Percentiles rank a stretch among this genome's conserved stretches.
These are phyloP conservation scores for Bubo bubo DNA, from an alignment of 2,113 vertebrate species.

Conservation along the genomic window DNA sequence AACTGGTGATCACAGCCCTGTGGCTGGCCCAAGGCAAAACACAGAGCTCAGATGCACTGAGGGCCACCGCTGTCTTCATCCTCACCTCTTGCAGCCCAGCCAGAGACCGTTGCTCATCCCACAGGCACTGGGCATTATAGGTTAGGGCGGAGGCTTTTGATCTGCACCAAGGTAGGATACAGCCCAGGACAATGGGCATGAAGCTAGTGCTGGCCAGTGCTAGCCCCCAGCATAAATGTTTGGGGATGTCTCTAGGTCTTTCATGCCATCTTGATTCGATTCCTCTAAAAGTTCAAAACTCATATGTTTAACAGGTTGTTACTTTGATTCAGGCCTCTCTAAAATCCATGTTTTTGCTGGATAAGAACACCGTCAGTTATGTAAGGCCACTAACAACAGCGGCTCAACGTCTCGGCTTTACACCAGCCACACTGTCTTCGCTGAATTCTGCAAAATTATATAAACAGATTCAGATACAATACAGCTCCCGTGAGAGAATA, in stretches of 20 bases:
- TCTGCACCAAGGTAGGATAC: not conserved
- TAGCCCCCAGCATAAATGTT: not conserved
- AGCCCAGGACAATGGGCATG: not conserved
- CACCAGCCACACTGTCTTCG: not conserved
- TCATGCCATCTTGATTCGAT: not conserved
- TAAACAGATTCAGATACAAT: not conserved
- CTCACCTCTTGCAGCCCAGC: not conserved
- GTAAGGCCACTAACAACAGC: not conserved
- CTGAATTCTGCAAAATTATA: not conserved
- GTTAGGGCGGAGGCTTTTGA: not conserved
- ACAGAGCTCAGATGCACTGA: not conserved
- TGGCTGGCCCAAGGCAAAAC: not conserved
- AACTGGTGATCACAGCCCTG: not conserved
- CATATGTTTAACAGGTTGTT: not conserved
- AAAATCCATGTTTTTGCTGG: not conserved
- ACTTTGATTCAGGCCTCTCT: not conserved
- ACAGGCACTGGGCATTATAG: not conserved
- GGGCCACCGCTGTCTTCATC: not conserved
- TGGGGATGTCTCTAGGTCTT: not conserved
- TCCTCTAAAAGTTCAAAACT: not conserved
- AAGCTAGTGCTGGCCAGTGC: not conserved
- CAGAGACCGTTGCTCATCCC: not conserved
- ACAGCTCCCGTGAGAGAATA: not conserved
- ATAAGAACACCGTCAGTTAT: fast-evolving
- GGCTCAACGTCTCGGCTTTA: not conserved